Conservation (phyloP, 2,888 invertebrate genomes). For the Agonopterix alstromeriana region DNA sequence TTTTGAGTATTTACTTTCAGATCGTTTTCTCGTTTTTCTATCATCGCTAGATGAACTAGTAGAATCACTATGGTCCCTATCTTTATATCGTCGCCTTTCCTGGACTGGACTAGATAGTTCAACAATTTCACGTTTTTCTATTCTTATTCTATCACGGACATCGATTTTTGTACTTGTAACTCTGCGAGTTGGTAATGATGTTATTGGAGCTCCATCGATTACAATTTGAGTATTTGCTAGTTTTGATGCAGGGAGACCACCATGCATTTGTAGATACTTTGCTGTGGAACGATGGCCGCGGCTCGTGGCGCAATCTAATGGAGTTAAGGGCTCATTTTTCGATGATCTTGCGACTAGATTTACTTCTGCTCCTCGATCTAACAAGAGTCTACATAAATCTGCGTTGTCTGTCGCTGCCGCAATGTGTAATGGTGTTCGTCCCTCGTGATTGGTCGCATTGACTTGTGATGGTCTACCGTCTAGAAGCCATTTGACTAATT, state of each 20-base stretch:
- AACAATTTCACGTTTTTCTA: conserved; percentile 69
- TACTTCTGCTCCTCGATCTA: conserved; percentile 90
- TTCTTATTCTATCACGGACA: conserved; percentile 64
- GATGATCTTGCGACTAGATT: conserved; percentile 90
- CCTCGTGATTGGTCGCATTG: conserved; percentile 94
- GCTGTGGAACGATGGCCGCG: conserved; percentile 93
- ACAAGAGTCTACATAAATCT: conserved; percentile 91
- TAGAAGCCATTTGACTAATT: conserved; percentile 92
- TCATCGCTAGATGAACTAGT: conserved; percentile 69
- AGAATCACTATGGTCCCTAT: conserved; percentile 44
- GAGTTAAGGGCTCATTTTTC: conserved; percentile 91
- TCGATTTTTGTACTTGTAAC: conserved; percentile 73
- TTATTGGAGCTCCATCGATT: conserved; percentile 62
- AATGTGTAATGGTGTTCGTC: conserved; percentile 94
- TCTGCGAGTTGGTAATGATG: conserved; percentile 59
- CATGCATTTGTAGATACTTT: conserved; percentile 93
- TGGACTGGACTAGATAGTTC: conserved; percentile 61
- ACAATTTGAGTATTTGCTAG: conserved; percentile 70
- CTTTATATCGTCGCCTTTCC: conserved; percentile 40
- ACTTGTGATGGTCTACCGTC: conserved; percentile 89
- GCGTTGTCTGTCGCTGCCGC: conserved; percentile 96
- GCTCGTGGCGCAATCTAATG: conserved; percentile 92
- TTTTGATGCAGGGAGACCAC: conserved; percentile 88
- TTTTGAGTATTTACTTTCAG: conserved; percentile 38
- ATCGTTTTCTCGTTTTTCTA: conserved; percentile 32